A percentile compares a stretch with the other conserved stretches of the same genome.
These are phyloP conservation scores for Stomorhina lunata DNA, from an alignment of 2,888 invertebrate species.

Conservation along the genomic window DNA sequence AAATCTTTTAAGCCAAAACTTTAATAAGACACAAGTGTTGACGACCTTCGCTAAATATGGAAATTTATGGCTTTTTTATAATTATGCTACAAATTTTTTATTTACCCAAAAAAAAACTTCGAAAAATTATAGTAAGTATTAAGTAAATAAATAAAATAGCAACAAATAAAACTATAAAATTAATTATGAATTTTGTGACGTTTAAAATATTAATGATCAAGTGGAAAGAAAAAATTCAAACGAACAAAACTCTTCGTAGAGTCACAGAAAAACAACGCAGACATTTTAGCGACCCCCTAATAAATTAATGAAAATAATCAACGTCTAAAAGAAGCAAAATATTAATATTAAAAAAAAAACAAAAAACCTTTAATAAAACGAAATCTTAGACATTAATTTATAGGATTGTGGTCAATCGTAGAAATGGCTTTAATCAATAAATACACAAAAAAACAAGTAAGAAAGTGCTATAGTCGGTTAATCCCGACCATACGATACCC, in stretches of 20 bases:
- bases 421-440: conserved; percentile 1
- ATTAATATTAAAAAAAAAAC: neutral
- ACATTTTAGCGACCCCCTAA: neutral
- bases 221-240: neutral
- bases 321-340: neutral
- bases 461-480: no score
- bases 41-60: conserved; percentile 70
- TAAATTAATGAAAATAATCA: conserved; percentile 11
- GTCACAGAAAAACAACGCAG: neutral
- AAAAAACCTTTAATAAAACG: conserved; percentile 26
- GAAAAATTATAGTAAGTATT: conserved; percentile 50
- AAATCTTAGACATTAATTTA: conserved; percentile 31
- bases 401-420: neutral
- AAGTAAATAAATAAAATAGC: conserved; percentile 22
- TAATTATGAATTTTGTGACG: conserved; percentile 58
- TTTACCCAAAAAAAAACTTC: conserved; percentile 66
- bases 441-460: no score
- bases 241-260: neutral
- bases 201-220: conserved; percentile 7
- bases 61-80: conserved; percentile 75
- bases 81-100: conserved; percentile 72
- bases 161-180: conserved; percentile 48
- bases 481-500: no score
- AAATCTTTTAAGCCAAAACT: neutral
- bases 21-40: conserved; percentile 57